These are phyloP conservation scores for Xyliphius kryptos DNA, from an alignment of 2,113 vertebrate genomes.

Conservation along the genomic window DNA sequence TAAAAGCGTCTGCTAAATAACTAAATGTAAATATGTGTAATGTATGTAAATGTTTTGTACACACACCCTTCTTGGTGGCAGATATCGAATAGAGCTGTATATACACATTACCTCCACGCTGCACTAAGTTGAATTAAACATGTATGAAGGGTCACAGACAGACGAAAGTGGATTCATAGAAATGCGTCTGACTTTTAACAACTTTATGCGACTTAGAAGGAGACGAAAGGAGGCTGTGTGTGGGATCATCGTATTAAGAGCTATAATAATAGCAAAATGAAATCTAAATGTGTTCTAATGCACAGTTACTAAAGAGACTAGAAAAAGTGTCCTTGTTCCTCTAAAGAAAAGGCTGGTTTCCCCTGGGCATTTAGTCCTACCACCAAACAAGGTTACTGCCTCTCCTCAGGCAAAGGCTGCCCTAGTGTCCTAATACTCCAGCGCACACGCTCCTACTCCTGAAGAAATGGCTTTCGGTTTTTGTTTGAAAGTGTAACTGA, in stretches of 20 bases:
- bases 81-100: no score
- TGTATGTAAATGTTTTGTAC: no score
- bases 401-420: conserved; percentile 59
- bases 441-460: conserved; percentile 18
- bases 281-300: conserved; percentile 44
- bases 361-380: conserved; percentile 40
- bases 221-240: conserved; percentile 24
- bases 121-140: neutral
- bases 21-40: no score
- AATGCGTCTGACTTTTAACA: conserved; percentile 46
- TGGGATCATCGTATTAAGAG: conserved; percentile 41
- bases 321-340: conserved; percentile 48
- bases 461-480: conserved; percentile 6
- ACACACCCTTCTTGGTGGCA: no score
- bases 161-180: conserved; percentile 32
- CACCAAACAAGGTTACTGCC: conserved; percentile 61
- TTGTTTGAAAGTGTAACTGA: conserved; percentile 1
- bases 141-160: neutral
- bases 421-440: conserved; percentile 58
- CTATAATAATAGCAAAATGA: conserved; percentile 46
- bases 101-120: no score
- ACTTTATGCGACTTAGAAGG: conserved; percentile 45
- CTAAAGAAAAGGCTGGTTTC: conserved; percentile 39
- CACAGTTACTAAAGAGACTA: conserved; percentile 49
- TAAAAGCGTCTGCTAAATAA: no score